Evolutionary conservation across 1,140 invertebrate species (phyloP).

Genomic region (Zaprionus inermis): DNA sequence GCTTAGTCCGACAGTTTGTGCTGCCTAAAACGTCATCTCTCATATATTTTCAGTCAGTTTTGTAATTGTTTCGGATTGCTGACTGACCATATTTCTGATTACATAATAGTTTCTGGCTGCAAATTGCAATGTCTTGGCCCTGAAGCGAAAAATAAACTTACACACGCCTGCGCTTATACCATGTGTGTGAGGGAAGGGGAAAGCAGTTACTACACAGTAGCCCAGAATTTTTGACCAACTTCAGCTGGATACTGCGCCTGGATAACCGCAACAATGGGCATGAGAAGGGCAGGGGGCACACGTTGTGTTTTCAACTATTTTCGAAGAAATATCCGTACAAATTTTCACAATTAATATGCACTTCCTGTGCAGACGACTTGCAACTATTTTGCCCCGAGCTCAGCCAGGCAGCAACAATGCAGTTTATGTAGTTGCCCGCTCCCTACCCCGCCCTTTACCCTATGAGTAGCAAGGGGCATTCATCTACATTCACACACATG

Average conservation of each 20-base stretch:
- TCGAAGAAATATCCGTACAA: constrained; percentile 78
- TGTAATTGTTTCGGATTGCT: constrained; percentile 13
- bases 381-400: constrained; percentile 59
- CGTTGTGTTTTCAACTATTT: constrained; percentile 52
- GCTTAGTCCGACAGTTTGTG: too few relatives aligned
- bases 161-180: constrained; percentile 14
- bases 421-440: constrained; percentile 20
- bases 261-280: background rate
- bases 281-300: background rate
- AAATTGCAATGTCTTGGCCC: constrained; percentile 15
- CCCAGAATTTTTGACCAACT: constrained; percentile 25
- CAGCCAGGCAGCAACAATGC: constrained; percentile 54
- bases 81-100: constrained; percentile 9
- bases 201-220: constrained; percentile 13
- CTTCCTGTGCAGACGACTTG: constrained; percentile 81
- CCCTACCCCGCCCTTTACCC: background rate
- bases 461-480: background rate
- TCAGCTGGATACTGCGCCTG: constrained; percentile 7
- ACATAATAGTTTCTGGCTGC: constrained; percentile 6
- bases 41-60: background rate
- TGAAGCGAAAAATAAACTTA: constrained; percentile 26
- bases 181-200: constrained; percentile 8
- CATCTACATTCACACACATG: constrained; percentile 51
- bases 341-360: constrained; percentile 82
- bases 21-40: background rate